A percentile compares a stretch with the other conserved stretches of the same genome.
phyloP scores from a whole-genome alignment of 2,888 invertebrate species.

The Cephus sareptanus region DNA sequence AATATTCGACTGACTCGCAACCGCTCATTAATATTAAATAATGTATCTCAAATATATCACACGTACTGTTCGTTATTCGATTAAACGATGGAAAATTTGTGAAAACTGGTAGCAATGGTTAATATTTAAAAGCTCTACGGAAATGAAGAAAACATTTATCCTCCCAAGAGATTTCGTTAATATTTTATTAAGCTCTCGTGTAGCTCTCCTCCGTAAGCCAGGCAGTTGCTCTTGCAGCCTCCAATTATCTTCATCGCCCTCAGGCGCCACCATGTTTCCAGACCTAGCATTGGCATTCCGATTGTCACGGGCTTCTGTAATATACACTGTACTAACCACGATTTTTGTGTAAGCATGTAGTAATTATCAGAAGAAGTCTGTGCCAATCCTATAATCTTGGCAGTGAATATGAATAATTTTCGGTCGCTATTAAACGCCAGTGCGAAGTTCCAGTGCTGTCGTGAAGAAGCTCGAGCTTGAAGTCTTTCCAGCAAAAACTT shows the following conservation, averaged over 20 bases:
- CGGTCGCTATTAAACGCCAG: background rate
- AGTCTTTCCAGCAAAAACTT: background rate
- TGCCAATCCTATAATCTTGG: background rate
- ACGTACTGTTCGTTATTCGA: background rate
- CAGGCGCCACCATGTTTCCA: conserved; percentile 17
- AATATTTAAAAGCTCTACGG: background rate
- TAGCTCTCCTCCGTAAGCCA: background rate
- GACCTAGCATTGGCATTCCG: conserved; percentile 7
- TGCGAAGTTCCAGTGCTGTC: background rate
- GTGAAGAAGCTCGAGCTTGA: background rate
- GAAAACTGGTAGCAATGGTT: background rate
- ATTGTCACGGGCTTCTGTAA: conserved; percentile 23
- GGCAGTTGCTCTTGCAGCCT: conserved; percentile 21
- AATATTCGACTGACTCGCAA: background rate
- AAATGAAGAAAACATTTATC: background rate
- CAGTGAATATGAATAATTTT: background rate
- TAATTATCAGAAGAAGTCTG: background rate
- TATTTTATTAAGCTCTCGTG: background rate
- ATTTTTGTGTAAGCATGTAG: background rate
- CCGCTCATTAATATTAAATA: background rate
- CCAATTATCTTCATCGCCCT: conserved; percentile 27
- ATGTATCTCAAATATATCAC: background rate
- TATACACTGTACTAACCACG: background rate
- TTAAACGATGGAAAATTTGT: background rate
- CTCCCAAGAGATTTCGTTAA: background rate